Evolutionary conservation across 2,888 invertebrate genomes (phyloP).

Genomic region (Ametastegia equiseti): DNA sequence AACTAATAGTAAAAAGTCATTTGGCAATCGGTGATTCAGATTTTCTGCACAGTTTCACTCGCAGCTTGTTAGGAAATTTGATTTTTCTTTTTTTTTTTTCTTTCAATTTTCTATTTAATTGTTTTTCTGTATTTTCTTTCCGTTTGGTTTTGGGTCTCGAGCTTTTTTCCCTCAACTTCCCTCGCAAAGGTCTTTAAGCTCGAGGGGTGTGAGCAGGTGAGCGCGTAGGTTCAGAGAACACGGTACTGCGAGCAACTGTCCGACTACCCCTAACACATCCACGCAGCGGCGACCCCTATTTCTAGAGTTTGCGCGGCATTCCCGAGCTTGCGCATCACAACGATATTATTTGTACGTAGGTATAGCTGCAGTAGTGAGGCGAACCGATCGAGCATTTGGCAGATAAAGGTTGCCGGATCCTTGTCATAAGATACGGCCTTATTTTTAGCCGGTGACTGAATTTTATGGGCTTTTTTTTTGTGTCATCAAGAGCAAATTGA

Average conservation of each 20-base stretch:
- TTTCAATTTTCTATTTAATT: too few species aligned
- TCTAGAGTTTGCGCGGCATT: conserved; percentile 46
- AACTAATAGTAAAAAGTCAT: not conserved
- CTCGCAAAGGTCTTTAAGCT: not conserved
- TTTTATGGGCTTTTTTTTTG: not conserved
- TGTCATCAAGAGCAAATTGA: too few species aligned
- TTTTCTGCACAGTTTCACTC: not conserved
- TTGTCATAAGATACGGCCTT: not conserved
- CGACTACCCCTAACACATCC: conserved; percentile 28
- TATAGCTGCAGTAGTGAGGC: conserved; percentile 6
- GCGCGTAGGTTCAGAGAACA: conserved; percentile 33
- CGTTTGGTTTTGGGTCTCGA: not conserved
- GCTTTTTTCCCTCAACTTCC: not conserved
- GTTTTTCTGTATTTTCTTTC: too few species aligned
- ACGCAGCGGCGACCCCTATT: conserved; percentile 35
- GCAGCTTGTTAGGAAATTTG: not conserved
- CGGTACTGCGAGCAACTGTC: conserved; percentile 39
- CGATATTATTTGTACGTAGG: too few species aligned
- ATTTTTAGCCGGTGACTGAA: not conserved
- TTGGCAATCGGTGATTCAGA: not conserved
- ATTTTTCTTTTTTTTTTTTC: not conserved
- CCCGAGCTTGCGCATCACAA: conserved; percentile 42
- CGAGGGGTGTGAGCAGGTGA: not conserved
- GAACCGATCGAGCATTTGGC: not conserved
- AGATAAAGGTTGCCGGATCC: not conserved